Evolutionary conservation across 2,113 vertebrate genomes (phyloP).

Genomic region (Phyllopteryx taeniolatus): DNA sequence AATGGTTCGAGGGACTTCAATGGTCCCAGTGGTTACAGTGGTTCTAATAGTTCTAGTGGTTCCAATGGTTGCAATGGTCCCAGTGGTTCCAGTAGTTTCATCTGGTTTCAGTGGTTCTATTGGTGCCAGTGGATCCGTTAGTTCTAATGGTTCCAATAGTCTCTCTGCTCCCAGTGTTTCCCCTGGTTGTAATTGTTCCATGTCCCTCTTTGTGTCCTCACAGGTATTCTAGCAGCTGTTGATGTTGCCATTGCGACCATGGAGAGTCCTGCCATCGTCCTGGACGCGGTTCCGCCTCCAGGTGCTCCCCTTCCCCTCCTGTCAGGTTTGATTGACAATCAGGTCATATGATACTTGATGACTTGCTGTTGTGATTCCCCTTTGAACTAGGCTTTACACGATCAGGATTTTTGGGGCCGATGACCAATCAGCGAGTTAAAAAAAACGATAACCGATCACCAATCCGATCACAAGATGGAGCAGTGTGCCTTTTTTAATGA

Average conservation of each 20-base stretch:
- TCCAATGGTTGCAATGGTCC: not conserved
- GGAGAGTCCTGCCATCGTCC: conserved; percentile 40
- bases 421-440: too few species aligned
- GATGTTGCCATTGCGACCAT: conserved; percentile 37
- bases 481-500: too few species aligned
- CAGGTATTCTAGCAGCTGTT: conserved; percentile 32
- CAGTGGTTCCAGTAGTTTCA: not conserved
- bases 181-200: not conserved
- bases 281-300: conserved; percentile 24
- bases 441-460: too few species aligned
- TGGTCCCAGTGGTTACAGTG: too few species aligned
- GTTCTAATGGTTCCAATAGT: not conserved
- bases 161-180: not conserved
- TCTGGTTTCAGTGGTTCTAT: not conserved
- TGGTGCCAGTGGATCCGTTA: too few species aligned
- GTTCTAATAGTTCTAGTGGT: too few species aligned
- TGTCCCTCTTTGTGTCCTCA: not conserved
- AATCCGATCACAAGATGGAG: too few species aligned
- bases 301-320: conserved; percentile 13
- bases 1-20: too few species aligned
- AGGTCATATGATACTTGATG: not conserved
- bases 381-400: not conserved
- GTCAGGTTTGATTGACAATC: not conserved
- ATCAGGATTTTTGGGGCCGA: too few species aligned
- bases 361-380: not conserved